Base-by-base conservation (phyloP, 2,888 invertebrate species). In the Eudemis profundana region DNA sequence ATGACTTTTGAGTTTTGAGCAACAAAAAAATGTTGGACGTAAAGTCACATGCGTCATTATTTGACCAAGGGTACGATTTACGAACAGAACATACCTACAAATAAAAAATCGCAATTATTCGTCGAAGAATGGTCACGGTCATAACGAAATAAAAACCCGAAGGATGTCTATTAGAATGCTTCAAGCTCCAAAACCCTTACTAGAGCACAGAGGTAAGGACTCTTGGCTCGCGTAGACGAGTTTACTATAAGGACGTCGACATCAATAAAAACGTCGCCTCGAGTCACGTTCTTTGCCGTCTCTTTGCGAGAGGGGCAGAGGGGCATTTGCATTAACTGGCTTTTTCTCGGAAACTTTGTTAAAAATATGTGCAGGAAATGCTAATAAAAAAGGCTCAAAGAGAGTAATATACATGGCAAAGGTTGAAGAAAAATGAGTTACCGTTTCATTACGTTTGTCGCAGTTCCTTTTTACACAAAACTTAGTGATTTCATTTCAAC, bases 231-330 rank as follows among this genome's bases (percentile, higher is more conserved):
- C 17, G 0, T 15, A 56, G 38, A 38, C 40, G 47, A 53, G 36
- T 46, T 54, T 47, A 54, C 23, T 29, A 33, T 21, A 54, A 62
- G 38, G 38, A 36, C 23, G 27, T 47, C 38, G 36, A 38, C 36
- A 15, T 23, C 42, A 57, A 49, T 56, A 56, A 33, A 61, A 29
- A 33, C 0, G 29, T 15, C 19, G 40, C 38, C 40, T 17, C 33
- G n/a, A 49, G 49, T 63, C 56, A 56, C 56, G 49, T 56, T 40
- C 49, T 14, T 49, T 33, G 49, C 38, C 40, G 19, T 47, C 17
- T 49, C 15, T 40, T 14, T 47, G 19, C 19, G 29, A 40, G 40
- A n/a, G n/a, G n/a, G n/a, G n/a, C n/a, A n/a, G 44, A 29, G 8
- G 4, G 36, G 7, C 29, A 42, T 56, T 63, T 63, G 49, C 49